phyloP scores from a whole-genome alignment of 2,113 vertebrate species.

The Actinemys pallida region DNA sequence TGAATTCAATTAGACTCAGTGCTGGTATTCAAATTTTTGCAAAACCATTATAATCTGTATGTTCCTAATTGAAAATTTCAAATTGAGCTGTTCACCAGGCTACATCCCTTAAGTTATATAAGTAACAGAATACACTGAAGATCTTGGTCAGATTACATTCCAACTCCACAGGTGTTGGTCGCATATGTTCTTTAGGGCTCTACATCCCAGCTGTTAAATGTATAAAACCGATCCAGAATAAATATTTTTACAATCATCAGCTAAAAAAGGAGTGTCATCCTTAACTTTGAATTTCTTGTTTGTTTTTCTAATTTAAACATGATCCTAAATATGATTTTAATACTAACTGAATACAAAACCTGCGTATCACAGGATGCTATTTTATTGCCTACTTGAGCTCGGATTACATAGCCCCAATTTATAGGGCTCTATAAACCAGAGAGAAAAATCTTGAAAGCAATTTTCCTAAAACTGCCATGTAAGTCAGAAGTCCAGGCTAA shows the following conservation, averaged over 20 bases:
- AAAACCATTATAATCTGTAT: neutral
- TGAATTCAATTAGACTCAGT: neutral
- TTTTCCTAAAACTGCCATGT: neutral
- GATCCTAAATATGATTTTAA: neutral
- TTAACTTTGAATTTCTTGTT: neutral
- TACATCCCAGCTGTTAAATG: neutral
- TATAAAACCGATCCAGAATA: neutral
- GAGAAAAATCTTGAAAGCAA: neutral
- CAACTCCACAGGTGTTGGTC: neutral
- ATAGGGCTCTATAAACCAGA: neutral
- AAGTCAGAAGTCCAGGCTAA: neutral
- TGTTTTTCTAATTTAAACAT: constrained; percentile 3
- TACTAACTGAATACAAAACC: constrained; percentile 11
- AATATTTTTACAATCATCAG: neutral
- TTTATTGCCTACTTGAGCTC: neutral
- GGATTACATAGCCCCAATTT: neutral
- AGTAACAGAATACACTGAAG: neutral
- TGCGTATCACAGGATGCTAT: neutral
- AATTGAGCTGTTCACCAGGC: neutral
- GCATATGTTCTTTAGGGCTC: neutral
- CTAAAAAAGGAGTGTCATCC: neutral
- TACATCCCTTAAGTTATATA: neutral
- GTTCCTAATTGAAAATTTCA: neutral
- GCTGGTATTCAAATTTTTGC: neutral
- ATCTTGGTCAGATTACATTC: neutral